These are phyloP conservation scores for Spongilla lacustris DNA, from an alignment of 37 sponge, comb jelly and placozoan species.

Conservation along the genomic window DNA sequence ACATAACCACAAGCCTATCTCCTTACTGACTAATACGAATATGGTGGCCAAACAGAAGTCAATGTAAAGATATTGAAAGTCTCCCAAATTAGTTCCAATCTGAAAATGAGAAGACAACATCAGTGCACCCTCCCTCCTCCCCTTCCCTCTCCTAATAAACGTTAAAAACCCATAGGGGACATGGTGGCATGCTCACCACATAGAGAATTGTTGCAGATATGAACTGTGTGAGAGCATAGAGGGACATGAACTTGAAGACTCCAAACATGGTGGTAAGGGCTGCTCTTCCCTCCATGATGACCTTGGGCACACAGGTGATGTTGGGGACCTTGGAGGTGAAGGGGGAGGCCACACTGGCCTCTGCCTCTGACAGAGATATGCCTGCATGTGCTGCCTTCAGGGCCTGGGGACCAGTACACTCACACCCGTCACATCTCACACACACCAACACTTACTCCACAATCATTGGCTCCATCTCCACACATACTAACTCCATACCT, in stretches of 20 bases:
- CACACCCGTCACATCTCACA: background rate
- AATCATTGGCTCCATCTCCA: conserved; percentile 99
- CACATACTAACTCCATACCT: conserved; percentile 90
- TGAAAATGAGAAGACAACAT: conserved; percentile 7
- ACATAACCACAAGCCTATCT: too few species aligned
- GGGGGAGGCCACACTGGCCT: conserved; percentile 94
- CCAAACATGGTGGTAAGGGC: conserved; percentile 90
- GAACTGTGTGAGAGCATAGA: conserved; percentile 90
- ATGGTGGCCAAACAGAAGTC: conserved; percentile 72
- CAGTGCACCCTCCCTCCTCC: too few species aligned
- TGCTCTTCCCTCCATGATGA: conserved; percentile 89
- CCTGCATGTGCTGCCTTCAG: conserved; percentile 94
- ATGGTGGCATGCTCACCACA: conserved; percentile 53
- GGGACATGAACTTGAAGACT: conserved; percentile 94
- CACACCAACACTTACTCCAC: conserved; percentile 72
- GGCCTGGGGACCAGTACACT: conserved; percentile 44
- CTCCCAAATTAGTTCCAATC: conserved; percentile 84
- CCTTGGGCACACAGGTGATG: conserved; percentile 74
- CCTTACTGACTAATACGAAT: conserved; percentile 89
- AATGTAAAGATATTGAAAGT: conserved; percentile 87
- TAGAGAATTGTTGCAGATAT: conserved; percentile 81
- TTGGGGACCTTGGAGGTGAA: conserved; percentile 90
- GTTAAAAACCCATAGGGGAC: too few species aligned
- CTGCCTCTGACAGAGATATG: conserved; percentile 92
- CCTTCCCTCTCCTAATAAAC: too few species aligned